These are phyloP conservation scores for Bombus superbus DNA, from an alignment of 1,140 invertebrate genomes.

Conservation along the genomic window DNA sequence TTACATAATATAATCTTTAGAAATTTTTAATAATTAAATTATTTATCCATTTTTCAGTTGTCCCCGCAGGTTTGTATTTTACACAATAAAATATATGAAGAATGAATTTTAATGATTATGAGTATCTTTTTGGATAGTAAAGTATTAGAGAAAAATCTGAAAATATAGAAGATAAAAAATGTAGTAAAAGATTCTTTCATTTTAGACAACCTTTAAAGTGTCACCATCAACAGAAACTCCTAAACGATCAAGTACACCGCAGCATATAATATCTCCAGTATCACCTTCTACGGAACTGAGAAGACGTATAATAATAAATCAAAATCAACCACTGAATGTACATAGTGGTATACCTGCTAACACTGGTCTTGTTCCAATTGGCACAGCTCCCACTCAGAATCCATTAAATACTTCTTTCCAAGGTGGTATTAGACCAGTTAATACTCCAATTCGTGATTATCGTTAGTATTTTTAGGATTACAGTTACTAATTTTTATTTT, in stretches of 20 bases:
- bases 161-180: neutral
- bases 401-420: constrained; percentile 62
- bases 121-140: neutral
- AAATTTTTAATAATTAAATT: neutral
- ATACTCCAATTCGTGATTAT: constrained; percentile 64
- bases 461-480: constrained; percentile 71
- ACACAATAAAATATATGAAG: neutral
- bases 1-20: neutral
- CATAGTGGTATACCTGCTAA: constrained; percentile 52
- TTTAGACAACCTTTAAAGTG: constrained; percentile 58
- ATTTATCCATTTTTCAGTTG: neutral
- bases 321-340: constrained; percentile 66
- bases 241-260: constrained; percentile 72
- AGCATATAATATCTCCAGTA: constrained; percentile 45
- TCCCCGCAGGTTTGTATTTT: neutral
- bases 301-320: constrained; percentile 72
- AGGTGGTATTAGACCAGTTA: constrained; percentile 66
- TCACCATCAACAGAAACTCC: constrained; percentile 63
- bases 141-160: neutral
- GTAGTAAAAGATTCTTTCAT: constrained; percentile 36
- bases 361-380: constrained; percentile 58
- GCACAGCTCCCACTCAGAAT: constrained; percentile 50
- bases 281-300: constrained; percentile 69
- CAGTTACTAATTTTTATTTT: neutral
- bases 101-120: neutral